phyloP scores from a whole-genome alignment of 2,113 vertebrate species.

The Tetraodon nigroviridis region DNA sequence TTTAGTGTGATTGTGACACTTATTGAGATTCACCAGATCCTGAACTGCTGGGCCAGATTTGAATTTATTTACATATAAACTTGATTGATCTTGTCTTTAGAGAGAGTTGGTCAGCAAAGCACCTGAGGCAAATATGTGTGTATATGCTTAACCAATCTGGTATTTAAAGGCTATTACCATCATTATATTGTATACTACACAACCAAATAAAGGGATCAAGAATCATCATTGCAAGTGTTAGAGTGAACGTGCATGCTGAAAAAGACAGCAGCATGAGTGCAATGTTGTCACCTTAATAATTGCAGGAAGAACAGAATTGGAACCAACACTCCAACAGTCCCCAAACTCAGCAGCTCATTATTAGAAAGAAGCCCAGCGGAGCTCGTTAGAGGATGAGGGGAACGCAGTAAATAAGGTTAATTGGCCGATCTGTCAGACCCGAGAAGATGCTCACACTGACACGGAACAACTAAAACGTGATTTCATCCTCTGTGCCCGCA shows the following conservation, averaged over 20 bases:
- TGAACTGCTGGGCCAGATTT: no score
- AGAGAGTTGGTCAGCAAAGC: no score
- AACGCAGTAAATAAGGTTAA: conserved; percentile 80
- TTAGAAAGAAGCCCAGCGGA: conserved; percentile 75
- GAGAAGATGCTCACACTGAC: conserved; percentile 67
- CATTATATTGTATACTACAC: background rate
- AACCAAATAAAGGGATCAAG: conserved; percentile 15
- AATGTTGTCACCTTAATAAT: conserved; percentile 63
- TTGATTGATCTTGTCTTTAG: no score
- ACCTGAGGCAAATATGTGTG: no score
- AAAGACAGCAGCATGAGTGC: conserved; percentile 23
- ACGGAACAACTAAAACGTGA: conserved; percentile 60
- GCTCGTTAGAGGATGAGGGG: conserved; percentile 72
- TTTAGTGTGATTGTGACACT: no score
- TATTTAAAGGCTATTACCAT: no score
- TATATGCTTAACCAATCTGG: no score
- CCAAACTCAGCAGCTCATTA: conserved; percentile 59
- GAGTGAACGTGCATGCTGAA: conserved; percentile 15
- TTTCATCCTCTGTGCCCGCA: conserved; percentile 38
- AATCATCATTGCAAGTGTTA: conserved; percentile 6
- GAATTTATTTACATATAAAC: no score
- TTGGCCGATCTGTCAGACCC: conserved; percentile 76
- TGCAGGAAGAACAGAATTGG: conserved; percentile 50
- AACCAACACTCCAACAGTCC: conserved; percentile 46
- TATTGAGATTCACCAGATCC: no score